Evolutionary conservation across 2,797 vertebrate species (phyloP), one percentile per base, ranked within the genome.

Genomic region (Antrozous pallidus): DNA sequence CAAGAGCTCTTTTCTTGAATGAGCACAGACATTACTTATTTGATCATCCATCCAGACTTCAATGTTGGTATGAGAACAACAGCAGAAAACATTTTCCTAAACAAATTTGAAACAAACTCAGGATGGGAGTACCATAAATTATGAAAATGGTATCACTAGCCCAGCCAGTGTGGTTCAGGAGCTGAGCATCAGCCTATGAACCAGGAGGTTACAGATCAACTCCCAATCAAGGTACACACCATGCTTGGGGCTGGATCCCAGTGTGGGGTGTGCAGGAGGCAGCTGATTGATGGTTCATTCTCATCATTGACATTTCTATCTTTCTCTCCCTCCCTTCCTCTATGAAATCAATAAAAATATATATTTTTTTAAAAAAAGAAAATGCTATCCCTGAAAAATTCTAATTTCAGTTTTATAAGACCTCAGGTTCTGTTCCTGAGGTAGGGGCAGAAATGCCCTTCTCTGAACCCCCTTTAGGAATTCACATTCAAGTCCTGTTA

Each of bases 1-100:
- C 20, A 42, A 36, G 45, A 42, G 26, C 2, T 22, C 74, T 78
- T 65, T 67, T 67, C 71, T 93, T 81, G 85, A 56, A 47, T 38
- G 26, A 22, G 84, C 0, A 1, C 24, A 49, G 24, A 8, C 28
- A 56, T 63, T 18, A n/a, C 71, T 67, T 70, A 58, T n/a, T 2
- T 38, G 49, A 51, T 61, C 54, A 14, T 51, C 45, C 38, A 16
- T 1, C 33, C 42, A 12, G 14, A 51, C 33, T 12, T 4, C 6
- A 28, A 40, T 5, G 31, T n/a, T 36, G 42, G 18, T 31, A 31
- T 56, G 38, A 42, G 45, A 82, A 61, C 45, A 54, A 40, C 65
- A 28, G 74, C 74, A 85, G 58, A 88, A 69, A 67, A 56, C 54
- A 82, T 96, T 96, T 96, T 91, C 84, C 84, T 95, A 89, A 92